A percentile compares a stretch with the other conserved stretches of the same genome.
Conservation (phyloP, 2,113 vertebrate species). For the Amblyopsis rosae region DNA sequence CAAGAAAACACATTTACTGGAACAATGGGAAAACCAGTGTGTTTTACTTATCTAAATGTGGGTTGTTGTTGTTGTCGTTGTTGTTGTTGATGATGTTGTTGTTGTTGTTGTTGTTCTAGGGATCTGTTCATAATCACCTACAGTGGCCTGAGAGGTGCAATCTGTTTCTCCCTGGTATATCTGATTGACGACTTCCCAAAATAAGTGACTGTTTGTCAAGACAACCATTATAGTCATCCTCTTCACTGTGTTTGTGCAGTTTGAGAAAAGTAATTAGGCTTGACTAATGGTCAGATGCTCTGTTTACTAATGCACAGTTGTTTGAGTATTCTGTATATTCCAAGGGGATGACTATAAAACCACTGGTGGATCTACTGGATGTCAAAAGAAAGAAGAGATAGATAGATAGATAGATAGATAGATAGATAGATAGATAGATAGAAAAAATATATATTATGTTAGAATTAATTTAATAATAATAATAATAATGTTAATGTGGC, state of each 20-base stretch:
- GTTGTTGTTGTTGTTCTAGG: slow-evolving; percentile 82
- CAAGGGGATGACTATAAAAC: slow-evolving; percentile 84
- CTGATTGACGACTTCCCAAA: slow-evolving; percentile 82
- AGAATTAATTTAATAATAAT: too few relatives aligned
- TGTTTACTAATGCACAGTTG: neutral
- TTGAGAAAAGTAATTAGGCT: slow-evolving; percentile 22
- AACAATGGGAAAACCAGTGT: too few relatives aligned
- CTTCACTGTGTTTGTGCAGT: slow-evolving; percentile 85
- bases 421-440: too few relatives aligned
- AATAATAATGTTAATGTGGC: too few relatives aligned
- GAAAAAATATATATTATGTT: too few relatives aligned
- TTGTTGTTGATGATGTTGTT: too few relatives aligned
- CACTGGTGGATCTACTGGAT: slow-evolving; percentile 81
- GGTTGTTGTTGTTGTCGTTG: slow-evolving; percentile 79
- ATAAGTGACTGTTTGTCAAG: slow-evolving; percentile 84
- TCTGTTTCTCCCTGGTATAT: slow-evolving; percentile 85
- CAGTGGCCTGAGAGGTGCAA: slow-evolving; percentile 80
- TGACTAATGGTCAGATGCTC: neutral
- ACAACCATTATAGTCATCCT: slow-evolving; percentile 84
- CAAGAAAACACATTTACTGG: too few relatives aligned
- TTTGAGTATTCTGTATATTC: slow-evolving; percentile 3
- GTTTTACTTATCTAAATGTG: slow-evolving; percentile 57
- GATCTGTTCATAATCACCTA: slow-evolving; percentile 87
- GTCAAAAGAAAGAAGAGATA: slow-evolving; percentile 76
- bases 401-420: too few relatives aligned